Conservation (phyloP, 2,113 vertebrate species). For the Microcebus griseorufus region DNA sequence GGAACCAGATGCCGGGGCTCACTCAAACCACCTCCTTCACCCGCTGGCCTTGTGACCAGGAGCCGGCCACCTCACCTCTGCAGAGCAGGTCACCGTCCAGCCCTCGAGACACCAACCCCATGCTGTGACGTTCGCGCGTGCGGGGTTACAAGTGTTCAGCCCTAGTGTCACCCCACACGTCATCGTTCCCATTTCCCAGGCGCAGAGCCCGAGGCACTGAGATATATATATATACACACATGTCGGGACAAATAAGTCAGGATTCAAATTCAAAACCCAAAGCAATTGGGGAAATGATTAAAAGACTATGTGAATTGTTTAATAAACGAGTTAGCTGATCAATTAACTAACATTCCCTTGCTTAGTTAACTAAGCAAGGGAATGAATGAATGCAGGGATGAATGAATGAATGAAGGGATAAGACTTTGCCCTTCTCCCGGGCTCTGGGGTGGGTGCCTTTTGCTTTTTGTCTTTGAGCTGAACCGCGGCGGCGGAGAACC, state of each 20-base stretch:
- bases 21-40: rapidly evolving
- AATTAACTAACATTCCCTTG: too few species aligned
- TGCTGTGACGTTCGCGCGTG: rapidly evolving
- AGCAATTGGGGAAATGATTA: background rate
- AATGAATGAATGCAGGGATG: background rate
- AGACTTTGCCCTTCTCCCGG: background rate
- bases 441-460: background rate
- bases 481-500: rapidly evolving
- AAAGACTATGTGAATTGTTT: background rate
- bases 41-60: rapidly evolving
- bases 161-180: rapidly evolving
- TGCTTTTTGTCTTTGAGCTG: background rate
- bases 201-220: background rate
- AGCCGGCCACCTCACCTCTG: background rate
- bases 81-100: rapidly evolving
- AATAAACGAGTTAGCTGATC: background rate
- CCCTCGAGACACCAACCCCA: rapidly evolving
- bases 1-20: background rate
- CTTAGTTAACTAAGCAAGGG: too few species aligned
- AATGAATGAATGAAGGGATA: background rate
- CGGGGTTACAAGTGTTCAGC: too few species aligned
- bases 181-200: background rate
- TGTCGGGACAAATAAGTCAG: background rate
- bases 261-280: background rate
- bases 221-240: rapidly evolving